Conservation (phyloP, 2,888 invertebrate genomes). For the Phlogophora meticulosa region DNA sequence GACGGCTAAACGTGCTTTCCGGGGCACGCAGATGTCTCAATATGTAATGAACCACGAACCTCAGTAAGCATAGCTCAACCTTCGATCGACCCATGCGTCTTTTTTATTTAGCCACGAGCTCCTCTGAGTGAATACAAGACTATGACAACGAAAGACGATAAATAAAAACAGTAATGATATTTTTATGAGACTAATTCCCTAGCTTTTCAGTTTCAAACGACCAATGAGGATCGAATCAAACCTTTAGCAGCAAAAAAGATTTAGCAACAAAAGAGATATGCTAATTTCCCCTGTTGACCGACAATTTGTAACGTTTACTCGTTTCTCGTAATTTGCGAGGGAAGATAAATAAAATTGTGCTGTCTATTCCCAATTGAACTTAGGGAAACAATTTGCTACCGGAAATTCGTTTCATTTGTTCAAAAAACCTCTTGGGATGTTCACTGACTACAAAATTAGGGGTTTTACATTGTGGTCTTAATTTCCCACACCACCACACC, state of each 20-base stretch:
- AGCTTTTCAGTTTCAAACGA: too few relatives aligned
- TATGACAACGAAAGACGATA: too few relatives aligned
- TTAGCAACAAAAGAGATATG: neutral
- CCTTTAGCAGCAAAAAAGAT: neutral
- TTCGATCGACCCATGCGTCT: too few relatives aligned
- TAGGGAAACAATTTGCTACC: slow-evolving; percentile 42
- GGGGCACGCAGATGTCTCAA: too few relatives aligned
- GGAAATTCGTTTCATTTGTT: slow-evolving; percentile 36
- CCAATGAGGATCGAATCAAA: too few relatives aligned
- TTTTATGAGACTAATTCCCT: too few relatives aligned
- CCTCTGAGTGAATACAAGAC: too few relatives aligned
- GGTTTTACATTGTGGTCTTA: slow-evolving; percentile 20
- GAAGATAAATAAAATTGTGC: slow-evolving; percentile 32
- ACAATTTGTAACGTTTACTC: slow-evolving; percentile 27
- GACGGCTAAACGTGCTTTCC: too few relatives aligned
- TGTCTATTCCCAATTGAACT: slow-evolving; percentile 46
- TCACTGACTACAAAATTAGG: slow-evolving; percentile 36
- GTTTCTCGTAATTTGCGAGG: slow-evolving; percentile 24
- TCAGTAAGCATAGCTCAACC: too few relatives aligned
- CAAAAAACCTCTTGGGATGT: slow-evolving; percentile 36
- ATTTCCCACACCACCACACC: slow-evolving; percentile 22
- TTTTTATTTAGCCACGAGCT: too few relatives aligned
- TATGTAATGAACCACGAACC: too few relatives aligned
- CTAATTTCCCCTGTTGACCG: slow-evolving; percentile 27
- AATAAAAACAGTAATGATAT: too few relatives aligned